Conservation (phyloP, 92 coral and sea anemone genomes). For the Umimayanthus kanabou region DNA sequence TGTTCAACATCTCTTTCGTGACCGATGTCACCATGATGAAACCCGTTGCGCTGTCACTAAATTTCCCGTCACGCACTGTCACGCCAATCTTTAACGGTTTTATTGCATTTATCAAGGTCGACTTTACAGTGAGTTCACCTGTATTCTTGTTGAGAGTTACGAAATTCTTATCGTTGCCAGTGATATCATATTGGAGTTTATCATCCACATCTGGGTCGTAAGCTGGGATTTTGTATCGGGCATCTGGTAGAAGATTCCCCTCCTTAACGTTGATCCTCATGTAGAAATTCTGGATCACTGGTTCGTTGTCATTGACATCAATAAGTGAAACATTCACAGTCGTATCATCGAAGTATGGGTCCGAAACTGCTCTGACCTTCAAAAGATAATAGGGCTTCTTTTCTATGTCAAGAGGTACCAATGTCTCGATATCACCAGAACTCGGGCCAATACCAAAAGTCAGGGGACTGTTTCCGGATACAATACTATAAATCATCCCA, state of each 20-base stretch:
- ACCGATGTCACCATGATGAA: constrained; percentile 80
- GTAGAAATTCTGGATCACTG: constrained; percentile 79
- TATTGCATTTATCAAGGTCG: constrained; percentile 70
- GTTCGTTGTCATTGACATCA: constrained; percentile 84
- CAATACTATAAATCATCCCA: constrained; percentile 70
- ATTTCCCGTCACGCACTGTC: constrained; percentile 71
- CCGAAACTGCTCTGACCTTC: constrained; percentile 76
- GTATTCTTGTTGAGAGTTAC: constrained; percentile 68
- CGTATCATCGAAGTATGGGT: constrained; percentile 68
- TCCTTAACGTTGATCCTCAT: constrained; percentile 85
- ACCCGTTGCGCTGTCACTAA: constrained; percentile 62
- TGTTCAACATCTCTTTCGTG: constrained; percentile 71
- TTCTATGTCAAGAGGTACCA: constrained; percentile 74
- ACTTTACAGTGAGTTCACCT: constrained; percentile 78
- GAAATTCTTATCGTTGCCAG: constrained; percentile 65
- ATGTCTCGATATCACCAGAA: constrained; percentile 75
- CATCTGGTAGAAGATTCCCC: constrained; percentile 68
- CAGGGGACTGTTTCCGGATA: constrained; percentile 69
- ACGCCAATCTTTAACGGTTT: constrained; percentile 66
- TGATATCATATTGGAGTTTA: constrained; percentile 54
- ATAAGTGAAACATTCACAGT: constrained; percentile 63
- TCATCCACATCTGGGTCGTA: constrained; percentile 92
- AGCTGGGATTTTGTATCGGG: constrained; percentile 82
- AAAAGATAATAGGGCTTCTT: constrained; percentile 73
- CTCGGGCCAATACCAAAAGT: constrained; percentile 68